A percentile compares a stretch with the other conserved stretches of the same genome.
Conservation (phyloP, 2,113 vertebrate species). For the Ondatra zibethicus region DNA sequence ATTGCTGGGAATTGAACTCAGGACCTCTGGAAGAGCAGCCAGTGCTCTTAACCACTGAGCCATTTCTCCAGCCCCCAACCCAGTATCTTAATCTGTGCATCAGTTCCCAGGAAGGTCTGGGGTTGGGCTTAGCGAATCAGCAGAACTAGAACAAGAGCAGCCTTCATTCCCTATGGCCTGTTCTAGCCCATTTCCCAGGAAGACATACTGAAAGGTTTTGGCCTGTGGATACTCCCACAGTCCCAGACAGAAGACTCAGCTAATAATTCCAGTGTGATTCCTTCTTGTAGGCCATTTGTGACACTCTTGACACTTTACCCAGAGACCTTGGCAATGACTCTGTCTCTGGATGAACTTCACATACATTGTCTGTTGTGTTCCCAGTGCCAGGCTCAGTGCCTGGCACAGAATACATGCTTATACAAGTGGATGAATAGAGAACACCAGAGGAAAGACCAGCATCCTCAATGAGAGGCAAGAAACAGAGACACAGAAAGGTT, state of each 20-base stretch:
- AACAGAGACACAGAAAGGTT: conserved; percentile 59
- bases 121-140: conserved; percentile 38
- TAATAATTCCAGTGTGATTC: background rate
- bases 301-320: background rate
- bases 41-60: too few species aligned
- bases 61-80: too few species aligned
- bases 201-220: background rate
- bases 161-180: background rate
- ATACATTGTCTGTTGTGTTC: background rate
- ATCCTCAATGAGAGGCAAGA: conserved; percentile 46
- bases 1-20: too few species aligned
- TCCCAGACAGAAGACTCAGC: background rate
- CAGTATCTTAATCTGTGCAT: conserved; percentile 61
- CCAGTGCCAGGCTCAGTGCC: background rate
- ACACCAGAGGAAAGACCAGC: conserved; percentile 20
- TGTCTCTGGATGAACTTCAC: background rate
- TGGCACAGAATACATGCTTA: conserved; percentile 5
- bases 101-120: conserved; percentile 83
- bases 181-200: background rate
- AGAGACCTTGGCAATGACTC: conserved; percentile 32
- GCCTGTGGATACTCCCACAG: background rate
- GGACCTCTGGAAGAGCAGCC: too few species aligned
- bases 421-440: conserved; percentile 46
- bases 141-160: background rate
- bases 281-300: background rate